Base-by-base conservation (phyloP, 1,140 invertebrate genomes). In the Lepidurus arcticus region DNA sequence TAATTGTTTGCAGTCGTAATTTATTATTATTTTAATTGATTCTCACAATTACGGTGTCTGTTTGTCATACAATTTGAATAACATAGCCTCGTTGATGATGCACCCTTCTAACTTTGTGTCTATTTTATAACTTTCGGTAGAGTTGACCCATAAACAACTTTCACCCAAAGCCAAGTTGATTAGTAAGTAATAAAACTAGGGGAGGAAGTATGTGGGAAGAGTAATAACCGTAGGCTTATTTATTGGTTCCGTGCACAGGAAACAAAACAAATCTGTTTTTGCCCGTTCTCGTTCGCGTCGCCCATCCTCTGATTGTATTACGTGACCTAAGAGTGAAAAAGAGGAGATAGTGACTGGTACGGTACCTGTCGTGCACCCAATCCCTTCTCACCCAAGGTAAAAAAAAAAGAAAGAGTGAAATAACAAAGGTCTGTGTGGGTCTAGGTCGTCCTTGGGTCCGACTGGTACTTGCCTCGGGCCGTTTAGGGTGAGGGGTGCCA, bases 351-450 rank as follows among this genome's bases (percentile, higher is more conserved):
- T 0, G 13, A 65, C 53, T 65, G 53, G 53, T 65, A 65, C 53
- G 53, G 53, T 65, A 65, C 53, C 53, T 65, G 53, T 65, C 53
- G 53, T 65, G 53, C 21, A 65, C 53, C 53, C 6, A 65, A 65
- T 65, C 53, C 53, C 53, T 65, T 47, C 16, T 47, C 45, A 21
- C 53, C 53, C 53, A 13, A 65, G 53, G 9, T 21, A 9, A 9
- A 65, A 16, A 65, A 16, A 65, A 65, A 65, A 5, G n/a, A 65
- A 7, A 21, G 53, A 65, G 21, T n/a, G 8, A 65, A 21, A 21
- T 65, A 13, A 65, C 16, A 13, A 65, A 65, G 13, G 21, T 9
- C 53, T 65, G 53, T 65, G 53, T 9, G 53, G 6, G 34, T 34
- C 34, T 34, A 21, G 53, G 21, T 65, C 9, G 53, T 21, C 53